Conservation (phyloP, 2,888 invertebrate species). For the Caenorhabditis sp. region DNA sequence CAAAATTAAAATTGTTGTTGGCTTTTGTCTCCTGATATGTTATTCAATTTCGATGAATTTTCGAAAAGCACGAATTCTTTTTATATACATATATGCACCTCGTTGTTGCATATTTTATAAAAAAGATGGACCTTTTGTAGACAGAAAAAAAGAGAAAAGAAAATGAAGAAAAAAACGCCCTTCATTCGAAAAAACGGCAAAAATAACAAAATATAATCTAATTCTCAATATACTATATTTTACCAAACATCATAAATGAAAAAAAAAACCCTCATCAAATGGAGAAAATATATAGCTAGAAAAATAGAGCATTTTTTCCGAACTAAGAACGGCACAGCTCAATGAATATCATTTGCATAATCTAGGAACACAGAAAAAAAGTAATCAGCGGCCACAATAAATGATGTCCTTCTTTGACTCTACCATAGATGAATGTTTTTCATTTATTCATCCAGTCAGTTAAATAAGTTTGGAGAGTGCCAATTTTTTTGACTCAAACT, state of each 20-base stretch:
- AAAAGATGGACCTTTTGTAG: neutral
- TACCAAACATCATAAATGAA: slow-evolving; percentile 3
- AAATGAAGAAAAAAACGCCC: neutral
- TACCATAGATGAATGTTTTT: neutral
- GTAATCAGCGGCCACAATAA: neutral
- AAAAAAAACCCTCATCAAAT: neutral
- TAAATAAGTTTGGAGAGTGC: neutral
- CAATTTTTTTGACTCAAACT: neutral
- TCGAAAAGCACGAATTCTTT: slow-evolving; percentile 13
- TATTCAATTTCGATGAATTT: slow-evolving; percentile 47
- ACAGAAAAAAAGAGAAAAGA: neutral
- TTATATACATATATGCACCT: neutral
- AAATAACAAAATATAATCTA: neutral
- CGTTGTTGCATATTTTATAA: neutral
- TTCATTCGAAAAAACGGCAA: neutral
- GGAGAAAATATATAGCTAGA: slow-evolving; percentile 1
- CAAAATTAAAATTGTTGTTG: neutral
- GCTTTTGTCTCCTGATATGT: slow-evolving; percentile 18
- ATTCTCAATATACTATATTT: neutral
- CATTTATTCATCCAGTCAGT: neutral
- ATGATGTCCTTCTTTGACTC: neutral
- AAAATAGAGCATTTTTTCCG: slow-evolving; percentile 1
- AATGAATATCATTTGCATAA: neutral
- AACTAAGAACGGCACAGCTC: neutral
- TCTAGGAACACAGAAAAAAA: neutral